Evolutionary conservation across 2,888 invertebrate species (phyloP).

Genomic region (Pomacea canaliculata): DNA sequence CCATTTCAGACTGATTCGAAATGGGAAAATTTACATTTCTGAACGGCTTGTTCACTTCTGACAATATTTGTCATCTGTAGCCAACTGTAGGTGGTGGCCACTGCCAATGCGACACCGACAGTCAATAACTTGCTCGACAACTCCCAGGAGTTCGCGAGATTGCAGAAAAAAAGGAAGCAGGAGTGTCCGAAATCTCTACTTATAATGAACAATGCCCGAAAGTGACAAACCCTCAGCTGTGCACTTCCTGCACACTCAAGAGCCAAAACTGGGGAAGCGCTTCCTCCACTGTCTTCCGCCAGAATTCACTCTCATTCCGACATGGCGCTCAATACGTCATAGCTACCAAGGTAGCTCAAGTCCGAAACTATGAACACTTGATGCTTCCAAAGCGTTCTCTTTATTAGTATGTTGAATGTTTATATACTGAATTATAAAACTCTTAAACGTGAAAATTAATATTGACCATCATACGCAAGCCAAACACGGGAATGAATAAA

Average conservation of each 20-base stretch:
- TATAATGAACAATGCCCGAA: conserved; percentile 3
- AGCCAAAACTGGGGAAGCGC: conserved; percentile 6
- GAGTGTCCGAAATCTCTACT: conserved; percentile 10
- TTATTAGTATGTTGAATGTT: too few relatives aligned
- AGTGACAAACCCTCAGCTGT: conserved; percentile 1
- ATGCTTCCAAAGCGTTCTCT: too few relatives aligned
- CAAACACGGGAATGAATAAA: too few relatives aligned
- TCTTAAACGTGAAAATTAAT: too few relatives aligned
- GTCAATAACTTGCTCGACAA: conserved; percentile 19
- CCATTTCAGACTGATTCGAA: too few relatives aligned
- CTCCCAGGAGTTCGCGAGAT: conserved; percentile 1
- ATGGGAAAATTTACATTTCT: too few relatives aligned
- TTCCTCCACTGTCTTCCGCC: conserved; percentile 25
- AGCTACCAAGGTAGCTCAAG: not conserved
- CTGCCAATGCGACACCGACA: conserved; percentile 6
- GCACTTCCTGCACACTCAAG: conserved; percentile 18
- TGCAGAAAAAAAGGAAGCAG: not conserved
- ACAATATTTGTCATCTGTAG: conserved; percentile 27
- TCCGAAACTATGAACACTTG: not conserved
- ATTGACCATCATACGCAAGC: too few relatives aligned
- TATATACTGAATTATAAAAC: too few relatives aligned
- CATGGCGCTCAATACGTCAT: conserved; percentile 25
- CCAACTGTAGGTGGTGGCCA: too few relatives aligned
- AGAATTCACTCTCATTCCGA: conserved; percentile 20
- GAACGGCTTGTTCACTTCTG: not conserved